Conservation (phyloP, 2,113 vertebrate species). For the Rhagologus leucostigma region DNA sequence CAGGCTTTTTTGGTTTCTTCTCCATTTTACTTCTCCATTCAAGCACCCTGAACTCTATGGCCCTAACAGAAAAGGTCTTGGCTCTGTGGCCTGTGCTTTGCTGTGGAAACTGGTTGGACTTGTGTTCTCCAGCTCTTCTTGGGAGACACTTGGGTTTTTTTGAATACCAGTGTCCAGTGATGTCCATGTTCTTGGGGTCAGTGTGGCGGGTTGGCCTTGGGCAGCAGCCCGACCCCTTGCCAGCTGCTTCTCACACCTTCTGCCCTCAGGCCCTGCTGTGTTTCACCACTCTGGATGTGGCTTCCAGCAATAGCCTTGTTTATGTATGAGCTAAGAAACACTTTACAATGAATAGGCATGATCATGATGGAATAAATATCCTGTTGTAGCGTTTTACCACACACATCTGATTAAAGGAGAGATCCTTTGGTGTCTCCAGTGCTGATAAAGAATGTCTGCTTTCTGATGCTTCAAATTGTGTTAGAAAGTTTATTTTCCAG, state of each 20-base stretch:
- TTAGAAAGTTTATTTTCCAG: background rate
- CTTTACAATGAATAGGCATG: background rate
- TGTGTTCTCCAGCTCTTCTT: background rate
- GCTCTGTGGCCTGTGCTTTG: background rate
- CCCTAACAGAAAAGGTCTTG: background rate
- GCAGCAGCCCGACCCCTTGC: background rate
- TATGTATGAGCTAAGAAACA: too few relatives aligned
- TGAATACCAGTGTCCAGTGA: accelerated
- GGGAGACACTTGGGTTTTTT: accelerated
- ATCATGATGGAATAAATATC: background rate
- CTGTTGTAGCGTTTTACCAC: too few relatives aligned
- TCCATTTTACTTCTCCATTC: background rate
- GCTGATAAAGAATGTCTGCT: background rate
- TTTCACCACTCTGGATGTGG: background rate
- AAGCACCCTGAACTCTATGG: accelerated
- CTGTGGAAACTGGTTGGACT: background rate
- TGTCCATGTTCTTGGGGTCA: accelerated
- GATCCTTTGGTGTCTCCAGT: background rate
- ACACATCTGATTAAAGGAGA: background rate
- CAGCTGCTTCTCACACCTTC: background rate
- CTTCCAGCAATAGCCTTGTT: background rate
- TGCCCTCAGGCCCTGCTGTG: too few relatives aligned
- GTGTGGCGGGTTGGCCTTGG: accelerated
- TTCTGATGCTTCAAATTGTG: background rate
- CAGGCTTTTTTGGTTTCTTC: background rate